Base-by-base conservation (phyloP, 2,797 vertebrate genomes). In the Tolypeutes matacus region DNA sequence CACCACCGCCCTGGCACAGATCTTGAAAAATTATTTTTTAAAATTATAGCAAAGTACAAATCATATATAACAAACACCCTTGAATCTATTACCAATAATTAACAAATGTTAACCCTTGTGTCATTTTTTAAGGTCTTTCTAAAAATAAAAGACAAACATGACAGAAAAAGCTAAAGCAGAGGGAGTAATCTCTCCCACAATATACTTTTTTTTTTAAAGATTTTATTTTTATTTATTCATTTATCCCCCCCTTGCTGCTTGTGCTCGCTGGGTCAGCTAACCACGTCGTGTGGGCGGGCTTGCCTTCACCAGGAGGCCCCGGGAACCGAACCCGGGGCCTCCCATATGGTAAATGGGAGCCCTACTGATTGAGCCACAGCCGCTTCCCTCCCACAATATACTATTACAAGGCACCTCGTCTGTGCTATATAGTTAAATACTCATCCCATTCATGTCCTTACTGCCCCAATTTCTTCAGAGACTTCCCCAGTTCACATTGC, bases 81-180 rank as follows among this genome's bases (percentile, higher is more conserved):
- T n/a, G 67, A 65, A 21, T 49, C 49, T 58, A 76, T 72, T 56
- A 51, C 39, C 34, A 20, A 82, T 62, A 72, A 87, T 56, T 29
- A 89, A 56, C 15, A 80, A 25, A 72, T 29, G 17, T 34, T 70
- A 86, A 89, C 53, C 29, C 72, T 90, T 78, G 70, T 31, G 67
- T 36, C 25, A 23, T 42, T 89, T 92, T 21, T 58, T 76, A 81
- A 39, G 56, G 18, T 18, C 9, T 83, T 86, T 15, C 77, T 78
- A 85, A 65, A 77, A 65, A 78, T 29, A 58, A 93, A 67, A 27
- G 49, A 27, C 42, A 81, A 64, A 75, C 36, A 27, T 78, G 13
- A 78, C 29, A 70, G 72, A 60, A 93, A 86, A 83, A 80, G 11
- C 29, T 56, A 89, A 77, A 73, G 53, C 46, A 69, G 49, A 88